Conservation (phyloP, 37 sponge, comb jelly and placozoan species). For the Theonella swinhoei region DNA sequence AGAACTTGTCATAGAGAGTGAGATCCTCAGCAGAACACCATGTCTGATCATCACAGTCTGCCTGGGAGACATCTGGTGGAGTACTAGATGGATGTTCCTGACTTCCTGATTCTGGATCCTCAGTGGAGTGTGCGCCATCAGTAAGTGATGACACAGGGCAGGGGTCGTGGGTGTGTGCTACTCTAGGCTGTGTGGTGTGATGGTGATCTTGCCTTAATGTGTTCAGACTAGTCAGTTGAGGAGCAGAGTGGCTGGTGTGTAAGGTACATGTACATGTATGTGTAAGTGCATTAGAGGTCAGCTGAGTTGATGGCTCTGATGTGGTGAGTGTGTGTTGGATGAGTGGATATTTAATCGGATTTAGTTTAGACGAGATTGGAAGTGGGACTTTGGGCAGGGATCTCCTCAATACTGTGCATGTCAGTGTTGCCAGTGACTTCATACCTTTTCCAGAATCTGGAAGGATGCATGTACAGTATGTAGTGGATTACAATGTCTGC, state of each 20-base stretch:
- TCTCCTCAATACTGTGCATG: constrained; percentile 39
- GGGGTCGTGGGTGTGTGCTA: not conserved
- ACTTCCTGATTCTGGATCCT: not conserved
- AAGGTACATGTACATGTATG: not conserved
- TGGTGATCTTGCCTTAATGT: not conserved
- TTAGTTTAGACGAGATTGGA: not conserved
- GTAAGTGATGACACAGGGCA: not conserved
- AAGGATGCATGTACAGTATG: not conserved
- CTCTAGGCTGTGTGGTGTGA: not conserved
- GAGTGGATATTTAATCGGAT: constrained; percentile 25
- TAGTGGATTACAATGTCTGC: not conserved
- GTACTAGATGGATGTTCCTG: no score
- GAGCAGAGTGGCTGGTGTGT: not conserved
- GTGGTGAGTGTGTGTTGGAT: no score
- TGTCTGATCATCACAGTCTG: not conserved
- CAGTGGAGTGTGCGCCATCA: not conserved
- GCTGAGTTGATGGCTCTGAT: no score
- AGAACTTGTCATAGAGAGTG: constrained; percentile 31
- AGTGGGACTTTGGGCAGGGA: constrained; percentile 38
- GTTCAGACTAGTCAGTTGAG: not conserved
- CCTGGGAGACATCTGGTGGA: no score
- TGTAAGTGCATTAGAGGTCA: not conserved
- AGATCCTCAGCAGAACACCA: not conserved
- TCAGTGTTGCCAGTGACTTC: constrained; percentile 21
- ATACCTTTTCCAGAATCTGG: constrained; percentile 18